Conservation (phyloP, 2,888 invertebrate species). For the Bedellia somnulentella region DNA sequence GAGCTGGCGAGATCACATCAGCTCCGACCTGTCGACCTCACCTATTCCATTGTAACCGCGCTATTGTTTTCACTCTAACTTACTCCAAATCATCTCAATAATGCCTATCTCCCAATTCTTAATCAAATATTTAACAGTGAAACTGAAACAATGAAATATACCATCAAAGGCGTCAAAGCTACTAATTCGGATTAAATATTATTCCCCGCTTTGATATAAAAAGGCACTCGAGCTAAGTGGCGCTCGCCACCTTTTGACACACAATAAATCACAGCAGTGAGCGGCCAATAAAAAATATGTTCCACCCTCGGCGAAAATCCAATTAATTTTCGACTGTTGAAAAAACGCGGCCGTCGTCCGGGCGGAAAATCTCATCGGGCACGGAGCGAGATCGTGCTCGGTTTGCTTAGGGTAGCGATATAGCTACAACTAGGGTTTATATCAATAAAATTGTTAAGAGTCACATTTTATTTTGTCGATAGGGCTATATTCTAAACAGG, state of each 20-base stretch:
- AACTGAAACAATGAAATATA: no score
- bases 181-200: conserved; percentile 30
- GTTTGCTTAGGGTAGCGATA: conserved; percentile 9
- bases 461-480: no score
- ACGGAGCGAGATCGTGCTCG: conserved; percentile 17
- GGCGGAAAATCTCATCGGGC: conserved; percentile 38
- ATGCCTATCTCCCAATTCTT: no score
- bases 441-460: no score
- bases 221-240: conserved; percentile 51
- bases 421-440: not conserved
- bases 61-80: no score
- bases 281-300: conserved; percentile 60
- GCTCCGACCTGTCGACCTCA: conserved; percentile 11
- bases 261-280: conserved; percentile 57
- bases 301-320: conserved; percentile 60
- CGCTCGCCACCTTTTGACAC: conserved; percentile 59
- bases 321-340: conserved; percentile 59
- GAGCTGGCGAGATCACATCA: conserved; percentile 26
- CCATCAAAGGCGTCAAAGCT: not conserved
- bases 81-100: no score
- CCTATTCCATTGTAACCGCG: no score
- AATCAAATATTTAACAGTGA: no score
- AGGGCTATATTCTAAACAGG: no score
- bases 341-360: conserved; percentile 48
- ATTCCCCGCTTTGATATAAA: conserved; percentile 31